A percentile compares a stretch with the other conserved stretches of the same genome.
Evolutionary conservation across 2,113 vertebrate species (phyloP).

Genomic region (Gavialis gangeticus): DNA sequence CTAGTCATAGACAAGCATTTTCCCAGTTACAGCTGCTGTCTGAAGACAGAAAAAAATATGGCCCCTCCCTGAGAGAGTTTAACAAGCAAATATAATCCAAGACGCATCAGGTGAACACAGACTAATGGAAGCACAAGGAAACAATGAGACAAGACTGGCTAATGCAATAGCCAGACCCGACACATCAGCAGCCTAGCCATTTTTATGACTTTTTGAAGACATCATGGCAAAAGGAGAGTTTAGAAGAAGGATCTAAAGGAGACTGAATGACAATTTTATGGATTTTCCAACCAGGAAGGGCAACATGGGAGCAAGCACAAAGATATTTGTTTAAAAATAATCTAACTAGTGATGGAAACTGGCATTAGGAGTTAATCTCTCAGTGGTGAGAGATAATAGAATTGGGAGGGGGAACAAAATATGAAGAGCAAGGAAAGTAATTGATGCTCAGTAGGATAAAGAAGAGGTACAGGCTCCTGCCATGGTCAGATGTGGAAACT

Average conservation of each 20-base stretch:
- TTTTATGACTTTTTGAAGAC: too few relatives aligned
- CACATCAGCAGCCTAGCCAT: too few relatives aligned
- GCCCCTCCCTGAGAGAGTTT: too few relatives aligned
- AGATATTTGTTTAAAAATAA: background rate
- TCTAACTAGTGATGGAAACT: background rate
- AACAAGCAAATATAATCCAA: too few relatives aligned
- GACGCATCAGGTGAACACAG: rapidly evolving
- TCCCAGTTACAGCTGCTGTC: rapidly evolving
- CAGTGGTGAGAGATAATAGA: rapidly evolving
- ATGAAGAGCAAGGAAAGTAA: background rate
- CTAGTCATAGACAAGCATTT: rapidly evolving
- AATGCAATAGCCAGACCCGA: too few relatives aligned
- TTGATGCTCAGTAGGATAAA: too few relatives aligned
- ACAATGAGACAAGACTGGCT: rapidly evolving
- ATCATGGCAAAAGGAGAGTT: background rate
- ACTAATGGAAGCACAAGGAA: background rate
- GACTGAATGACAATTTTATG: background rate
- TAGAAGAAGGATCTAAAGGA: background rate
- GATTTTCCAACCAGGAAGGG: background rate
- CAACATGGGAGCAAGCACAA: background rate
- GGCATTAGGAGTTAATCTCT: background rate
- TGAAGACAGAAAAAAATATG: rapidly evolving
- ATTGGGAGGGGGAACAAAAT: background rate
- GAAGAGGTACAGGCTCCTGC: rapidly evolving
- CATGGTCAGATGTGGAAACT: background rate